These are phyloP conservation scores for Sesia apiformis DNA, from an alignment of 2,888 invertebrate genomes.

Conservation along the genomic window DNA sequence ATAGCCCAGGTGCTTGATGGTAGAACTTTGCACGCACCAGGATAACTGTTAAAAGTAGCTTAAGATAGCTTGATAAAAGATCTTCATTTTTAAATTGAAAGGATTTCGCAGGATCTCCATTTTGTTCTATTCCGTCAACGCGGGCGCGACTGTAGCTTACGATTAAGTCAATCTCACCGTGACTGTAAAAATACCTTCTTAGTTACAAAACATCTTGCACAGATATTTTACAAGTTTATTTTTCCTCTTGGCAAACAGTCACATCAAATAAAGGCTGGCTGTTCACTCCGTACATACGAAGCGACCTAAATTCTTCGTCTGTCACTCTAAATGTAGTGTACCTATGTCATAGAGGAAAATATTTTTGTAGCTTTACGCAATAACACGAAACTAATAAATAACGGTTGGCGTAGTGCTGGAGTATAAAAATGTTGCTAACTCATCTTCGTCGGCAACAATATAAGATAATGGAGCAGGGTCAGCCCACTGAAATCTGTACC, in stretches of 20 bases:
- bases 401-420: constrained; percentile 16
- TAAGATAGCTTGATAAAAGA: too few species aligned
- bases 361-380: constrained; percentile 14
- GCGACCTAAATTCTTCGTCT: neutral
- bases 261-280: neutral
- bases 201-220: neutral
- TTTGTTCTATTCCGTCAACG: neutral
- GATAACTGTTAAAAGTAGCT: too few species aligned
- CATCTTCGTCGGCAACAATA: constrained; percentile 34
- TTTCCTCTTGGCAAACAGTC: neutral
- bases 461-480: constrained; percentile 41
- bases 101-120: neutral
- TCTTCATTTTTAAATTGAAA: too few species aligned
- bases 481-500: constrained; percentile 37
- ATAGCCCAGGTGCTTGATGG: too few species aligned
- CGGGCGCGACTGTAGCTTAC: too few species aligned
- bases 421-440: constrained; percentile 40
- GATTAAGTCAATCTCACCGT: too few species aligned
- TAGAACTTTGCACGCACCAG: too few species aligned
- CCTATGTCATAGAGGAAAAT: constrained; percentile 3
- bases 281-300: neutral
- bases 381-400: constrained; percentile 26
- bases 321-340: constrained; percentile 14
- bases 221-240: neutral
- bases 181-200: too few species aligned